These are phyloP conservation scores for Latrodectus hesperus DNA, from an alignment of 2,888 invertebrate species.

Conservation along the genomic window DNA sequence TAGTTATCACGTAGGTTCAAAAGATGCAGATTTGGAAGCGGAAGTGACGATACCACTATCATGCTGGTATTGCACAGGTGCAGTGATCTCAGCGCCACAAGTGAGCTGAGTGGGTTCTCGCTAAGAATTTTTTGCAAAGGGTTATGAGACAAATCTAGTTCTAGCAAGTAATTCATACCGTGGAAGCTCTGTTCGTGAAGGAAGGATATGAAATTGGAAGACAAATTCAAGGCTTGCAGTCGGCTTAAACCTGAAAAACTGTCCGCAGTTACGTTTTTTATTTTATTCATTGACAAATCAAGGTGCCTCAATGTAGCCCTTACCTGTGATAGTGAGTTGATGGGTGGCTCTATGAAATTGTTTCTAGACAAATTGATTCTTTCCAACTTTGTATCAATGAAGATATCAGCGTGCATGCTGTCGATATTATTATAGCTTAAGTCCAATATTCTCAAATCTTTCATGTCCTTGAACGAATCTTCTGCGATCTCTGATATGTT, in stretches of 20 bases:
- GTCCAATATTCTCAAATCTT: slow-evolving; percentile 45
- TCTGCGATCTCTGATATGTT: slow-evolving; percentile 47
- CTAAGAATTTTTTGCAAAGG: slow-evolving; percentile 85
- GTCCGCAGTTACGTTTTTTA: slow-evolving; percentile 81
- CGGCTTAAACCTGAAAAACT: slow-evolving; percentile 80
- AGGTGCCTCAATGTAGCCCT: slow-evolving; percentile 83
- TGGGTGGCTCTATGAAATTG: slow-evolving; percentile 31
- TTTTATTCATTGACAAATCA: slow-evolving; percentile 85
- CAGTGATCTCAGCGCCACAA: slow-evolving; percentile 85
- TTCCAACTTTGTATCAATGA: slow-evolving; percentile 38
- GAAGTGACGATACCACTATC: slow-evolving; percentile 77
- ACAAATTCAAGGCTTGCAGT: slow-evolving; percentile 84
- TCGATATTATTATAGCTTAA: slow-evolving; percentile 44
- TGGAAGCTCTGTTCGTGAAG: slow-evolving; percentile 73
- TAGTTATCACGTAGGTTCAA: slow-evolving; percentile 87
- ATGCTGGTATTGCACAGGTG: slow-evolving; percentile 88
- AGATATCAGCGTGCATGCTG: slow-evolving; percentile 4
- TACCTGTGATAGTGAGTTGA: slow-evolving; percentile 77
- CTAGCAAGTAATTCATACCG: slow-evolving; percentile 72
- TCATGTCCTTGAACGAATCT: slow-evolving; percentile 19
- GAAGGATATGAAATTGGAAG: slow-evolving; percentile 76
- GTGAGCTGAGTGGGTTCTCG: slow-evolving; percentile 80
- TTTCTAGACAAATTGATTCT: slow-evolving; percentile 65
- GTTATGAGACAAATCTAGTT: slow-evolving; percentile 85
- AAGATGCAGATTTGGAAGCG: slow-evolving; percentile 84